Conservation (phyloP, 1,140 invertebrate species). For the Trachymyrmex cornetzi region DNA sequence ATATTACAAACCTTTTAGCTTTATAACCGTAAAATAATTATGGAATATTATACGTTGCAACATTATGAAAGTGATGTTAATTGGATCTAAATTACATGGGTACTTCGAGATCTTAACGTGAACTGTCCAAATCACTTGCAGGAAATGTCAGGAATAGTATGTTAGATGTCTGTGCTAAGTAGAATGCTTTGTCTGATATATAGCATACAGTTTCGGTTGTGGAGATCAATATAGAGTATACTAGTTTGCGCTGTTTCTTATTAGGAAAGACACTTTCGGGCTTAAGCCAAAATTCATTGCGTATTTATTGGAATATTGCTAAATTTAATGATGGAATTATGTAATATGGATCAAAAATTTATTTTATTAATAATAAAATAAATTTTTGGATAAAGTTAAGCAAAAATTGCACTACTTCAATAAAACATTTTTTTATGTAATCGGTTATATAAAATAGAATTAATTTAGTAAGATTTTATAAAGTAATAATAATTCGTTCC, state of each 20-base stretch:
- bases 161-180: conserved; percentile 54
- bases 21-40: neutral
- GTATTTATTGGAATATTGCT: neutral
- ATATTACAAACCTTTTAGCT: neutral
- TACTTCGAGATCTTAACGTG: conserved; percentile 53
- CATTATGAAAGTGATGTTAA: conserved; percentile 33
- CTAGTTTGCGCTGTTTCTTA: neutral
- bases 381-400: neutral
- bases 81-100: conserved; percentile 45
- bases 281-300: neutral
- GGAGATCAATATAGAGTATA: conserved; percentile 18
- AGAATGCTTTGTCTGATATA: conserved; percentile 47
- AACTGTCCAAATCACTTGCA: conserved; percentile 62
- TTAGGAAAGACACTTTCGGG: neutral
- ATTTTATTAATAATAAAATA: too few relatives aligned
- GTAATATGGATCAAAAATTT: neutral
- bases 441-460: neutral
- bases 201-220: conserved; percentile 29
- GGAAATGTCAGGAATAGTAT: conserved; percentile 48
- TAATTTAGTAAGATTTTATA: neutral
- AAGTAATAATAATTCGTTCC: neutral
- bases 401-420: neutral
- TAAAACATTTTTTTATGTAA: neutral
- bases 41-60: neutral
- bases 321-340: neutral